Evolutionary conservation across 2,888 invertebrate species (phyloP).

Genomic region (Idaea straminata): DNA sequence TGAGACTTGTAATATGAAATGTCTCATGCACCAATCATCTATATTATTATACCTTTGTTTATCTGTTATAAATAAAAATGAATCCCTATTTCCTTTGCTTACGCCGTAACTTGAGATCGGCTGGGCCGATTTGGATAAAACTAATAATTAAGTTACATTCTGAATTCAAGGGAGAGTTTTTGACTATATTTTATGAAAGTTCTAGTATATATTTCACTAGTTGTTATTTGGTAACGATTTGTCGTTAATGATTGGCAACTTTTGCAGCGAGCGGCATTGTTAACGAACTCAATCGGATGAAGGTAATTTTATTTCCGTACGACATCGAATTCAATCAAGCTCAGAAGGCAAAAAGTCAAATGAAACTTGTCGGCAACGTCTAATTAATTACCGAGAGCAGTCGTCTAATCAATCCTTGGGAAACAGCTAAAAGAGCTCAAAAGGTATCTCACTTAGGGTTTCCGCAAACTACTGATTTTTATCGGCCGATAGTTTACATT

Average conservation of each 20-base stretch:
- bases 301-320: conserved; percentile 26
- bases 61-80: too few species aligned
- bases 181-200: too few species aligned
- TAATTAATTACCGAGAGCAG: conserved; percentile 52
- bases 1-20: too few species aligned
- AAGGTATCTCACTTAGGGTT: conserved; percentile 29
- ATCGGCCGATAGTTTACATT: background rate
- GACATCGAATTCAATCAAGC: conserved; percentile 45
- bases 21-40: too few species aligned
- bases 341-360: conserved; percentile 46
- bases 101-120: too few species aligned
- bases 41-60: too few species aligned
- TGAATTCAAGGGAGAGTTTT: too few species aligned
- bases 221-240: background rate
- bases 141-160: too few species aligned
- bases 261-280: conserved; percentile 21
- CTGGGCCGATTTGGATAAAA: too few species aligned
- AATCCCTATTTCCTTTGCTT: too few species aligned
- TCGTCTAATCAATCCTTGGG: conserved; percentile 50
- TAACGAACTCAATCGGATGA: conserved; percentile 22
- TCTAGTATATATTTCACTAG: background rate
- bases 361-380: conserved; percentile 46
- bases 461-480: background rate
- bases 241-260: conserved; percentile 11
- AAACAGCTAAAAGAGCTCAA: conserved; percentile 38